Evolutionary conservation across 2,888 invertebrate genomes (phyloP).

Genomic region (Pedicia rivosa): DNA sequence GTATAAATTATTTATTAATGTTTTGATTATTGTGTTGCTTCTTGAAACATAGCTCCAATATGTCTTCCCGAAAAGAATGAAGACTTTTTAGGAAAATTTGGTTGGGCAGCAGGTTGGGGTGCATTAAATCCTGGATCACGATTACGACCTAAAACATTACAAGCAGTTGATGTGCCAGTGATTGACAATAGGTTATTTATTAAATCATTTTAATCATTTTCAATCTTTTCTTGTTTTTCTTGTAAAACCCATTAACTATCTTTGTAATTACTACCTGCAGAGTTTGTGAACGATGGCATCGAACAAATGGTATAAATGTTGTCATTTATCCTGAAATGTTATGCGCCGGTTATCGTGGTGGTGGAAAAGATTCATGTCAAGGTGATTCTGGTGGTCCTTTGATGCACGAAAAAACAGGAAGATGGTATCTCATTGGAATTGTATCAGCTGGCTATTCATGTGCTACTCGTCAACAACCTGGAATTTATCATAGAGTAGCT

Average conservation of each 20-base stretch:
- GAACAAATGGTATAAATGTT: slow-evolving; percentile 40
- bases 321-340: slow-evolving; percentile 92
- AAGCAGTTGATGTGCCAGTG: slow-evolving; percentile 87
- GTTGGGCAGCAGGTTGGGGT: slow-evolving; percentile 90
- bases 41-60: slow-evolving; percentile 80
- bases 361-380: slow-evolving; percentile 52
- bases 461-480: slow-evolving; percentile 84
- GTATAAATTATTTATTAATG: too few species aligned
- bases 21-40: too few species aligned
- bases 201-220: background rate
- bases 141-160: slow-evolving; percentile 72
- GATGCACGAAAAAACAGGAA: slow-evolving; percentile 72
- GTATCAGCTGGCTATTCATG: slow-evolving; percentile 91
- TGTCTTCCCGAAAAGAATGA: slow-evolving; percentile 81
- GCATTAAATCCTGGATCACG: slow-evolving; percentile 72
- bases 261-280: slow-evolving; percentile 12
- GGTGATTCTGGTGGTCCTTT: slow-evolving; percentile 63
- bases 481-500: slow-evolving; percentile 84
- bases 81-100: slow-evolving; percentile 78
- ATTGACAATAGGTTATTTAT: slow-evolving; percentile 53
- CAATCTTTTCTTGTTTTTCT: too few species aligned
- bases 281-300: slow-evolving; percentile 47
- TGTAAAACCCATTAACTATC: too few species aligned
- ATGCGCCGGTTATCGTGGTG: slow-evolving; percentile 81
- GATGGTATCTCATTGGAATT: slow-evolving; percentile 77